Evolutionary conservation across 2,888 invertebrate species (phyloP).

Genomic region (Oscheius sp.): DNA sequence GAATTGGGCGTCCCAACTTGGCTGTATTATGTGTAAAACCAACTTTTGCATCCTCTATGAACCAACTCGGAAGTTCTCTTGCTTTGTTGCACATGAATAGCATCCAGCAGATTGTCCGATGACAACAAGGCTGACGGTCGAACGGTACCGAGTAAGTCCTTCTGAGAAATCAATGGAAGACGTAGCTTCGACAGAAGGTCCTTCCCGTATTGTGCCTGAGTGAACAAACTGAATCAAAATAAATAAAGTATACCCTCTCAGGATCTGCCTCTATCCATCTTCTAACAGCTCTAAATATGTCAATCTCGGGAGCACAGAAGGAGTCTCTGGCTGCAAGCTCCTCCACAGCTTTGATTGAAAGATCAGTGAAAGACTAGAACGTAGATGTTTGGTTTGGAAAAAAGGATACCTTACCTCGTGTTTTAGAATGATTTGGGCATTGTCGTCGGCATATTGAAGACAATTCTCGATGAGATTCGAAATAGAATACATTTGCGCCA

Average conservation of each 20-base stretch:
- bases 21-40: background rate
- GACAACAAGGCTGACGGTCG: slow-evolving; percentile 81
- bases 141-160: slow-evolving; percentile 88
- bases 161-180: slow-evolving; percentile 87
- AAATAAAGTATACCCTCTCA: slow-evolving; percentile 3
- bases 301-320: slow-evolving; percentile 94
- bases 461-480: slow-evolving; percentile 82
- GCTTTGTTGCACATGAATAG: slow-evolving; percentile 71
- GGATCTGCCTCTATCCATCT: slow-evolving; percentile 83
- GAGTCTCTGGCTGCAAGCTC: slow-evolving; percentile 90
- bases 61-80: slow-evolving; percentile 79
- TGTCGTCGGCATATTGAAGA: slow-evolving; percentile 88
- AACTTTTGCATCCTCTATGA: slow-evolving; percentile 78
- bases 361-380: slow-evolving; percentile 56
- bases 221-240: background rate
- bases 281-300: slow-evolving; percentile 90
- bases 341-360: slow-evolving; percentile 81
- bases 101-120: slow-evolving; percentile 82
- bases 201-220: slow-evolving; percentile 9
- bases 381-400: background rate
- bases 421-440: slow-evolving; percentile 86
- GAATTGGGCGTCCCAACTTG: no score
- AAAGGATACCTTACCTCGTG: slow-evolving; percentile 78
- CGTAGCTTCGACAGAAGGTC: background rate
- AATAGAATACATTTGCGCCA: slow-evolving; percentile 83